Evolutionary conservation across 2,113 vertebrate species (phyloP).

Genomic region (Hypomesus transpacificus): DNA sequence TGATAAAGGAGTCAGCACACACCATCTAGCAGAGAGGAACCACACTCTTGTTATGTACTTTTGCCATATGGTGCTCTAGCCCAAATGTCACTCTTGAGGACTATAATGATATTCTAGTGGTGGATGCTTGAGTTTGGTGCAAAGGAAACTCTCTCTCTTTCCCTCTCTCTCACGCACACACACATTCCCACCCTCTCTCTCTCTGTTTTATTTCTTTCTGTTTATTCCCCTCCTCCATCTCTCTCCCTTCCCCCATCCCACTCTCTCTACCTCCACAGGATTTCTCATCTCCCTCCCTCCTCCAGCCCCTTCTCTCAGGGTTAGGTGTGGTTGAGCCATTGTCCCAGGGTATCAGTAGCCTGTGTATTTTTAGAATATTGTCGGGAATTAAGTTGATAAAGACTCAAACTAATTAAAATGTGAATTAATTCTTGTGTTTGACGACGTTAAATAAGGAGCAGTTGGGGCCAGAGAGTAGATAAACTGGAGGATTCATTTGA

Average conservation of each 20-base stretch:
- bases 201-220: background rate
- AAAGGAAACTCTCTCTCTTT: background rate
- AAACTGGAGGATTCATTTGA: slow-evolving; percentile 14
- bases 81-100: too few species aligned
- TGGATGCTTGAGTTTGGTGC: too few species aligned
- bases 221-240: background rate
- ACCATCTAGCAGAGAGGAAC: too few species aligned
- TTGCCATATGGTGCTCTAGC: too few species aligned
- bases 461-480: slow-evolving; percentile 3
- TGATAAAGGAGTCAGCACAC: too few species aligned
- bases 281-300: background rate
- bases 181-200: background rate
- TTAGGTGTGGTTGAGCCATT: background rate
- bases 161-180: background rate
- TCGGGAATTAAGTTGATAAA: background rate
- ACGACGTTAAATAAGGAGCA: background rate
- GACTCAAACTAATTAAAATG: slow-evolving; percentile 9
- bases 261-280: background rate
- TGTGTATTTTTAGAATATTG: background rate
- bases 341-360: background rate
- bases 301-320: background rate
- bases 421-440: background rate
- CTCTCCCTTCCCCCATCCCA: slow-evolving; percentile 11
- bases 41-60: too few species aligned
- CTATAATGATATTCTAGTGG: too few species aligned